Evolutionary conservation across 2,888 invertebrate genomes (phyloP).

Genomic region (Metacarcinus magister): DNA sequence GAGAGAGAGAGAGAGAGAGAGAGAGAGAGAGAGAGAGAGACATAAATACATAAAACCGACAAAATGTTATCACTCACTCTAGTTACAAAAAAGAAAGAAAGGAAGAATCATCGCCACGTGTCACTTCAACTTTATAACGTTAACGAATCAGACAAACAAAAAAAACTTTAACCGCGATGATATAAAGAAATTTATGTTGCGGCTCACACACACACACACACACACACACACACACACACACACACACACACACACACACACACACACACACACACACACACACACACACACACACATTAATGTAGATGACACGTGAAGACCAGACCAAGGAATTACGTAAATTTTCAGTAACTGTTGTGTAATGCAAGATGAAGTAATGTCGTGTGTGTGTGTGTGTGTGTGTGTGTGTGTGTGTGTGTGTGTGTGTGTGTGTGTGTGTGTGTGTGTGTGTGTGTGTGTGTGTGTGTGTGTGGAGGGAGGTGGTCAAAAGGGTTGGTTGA

Average conservation of each 20-base stretch:
- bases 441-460: not conserved
- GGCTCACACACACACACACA: no score
- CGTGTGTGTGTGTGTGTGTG: not conserved
- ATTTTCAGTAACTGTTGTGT: not conserved
- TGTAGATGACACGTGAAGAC: not conserved
- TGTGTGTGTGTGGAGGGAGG: not conserved
- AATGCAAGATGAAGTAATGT: not conserved
- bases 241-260: not conserved
- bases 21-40: no score
- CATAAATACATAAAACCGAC: no score
- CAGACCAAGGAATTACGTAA: not conserved
- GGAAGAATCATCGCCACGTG: not conserved
- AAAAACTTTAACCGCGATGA: not conserved
- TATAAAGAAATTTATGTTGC: no score
- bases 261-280: not conserved
- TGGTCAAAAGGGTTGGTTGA: no score
- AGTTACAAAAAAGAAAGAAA: not conserved
- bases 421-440: no score
- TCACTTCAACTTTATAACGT: no score
- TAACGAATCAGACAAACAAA: not conserved
- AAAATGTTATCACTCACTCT: not conserved
- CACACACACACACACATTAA: not conserved
- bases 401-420: no score
- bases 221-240: not conserved
- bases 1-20: no score